Conservation (phyloP, 2,888 invertebrate genomes). For the Xylota sylvarum region DNA sequence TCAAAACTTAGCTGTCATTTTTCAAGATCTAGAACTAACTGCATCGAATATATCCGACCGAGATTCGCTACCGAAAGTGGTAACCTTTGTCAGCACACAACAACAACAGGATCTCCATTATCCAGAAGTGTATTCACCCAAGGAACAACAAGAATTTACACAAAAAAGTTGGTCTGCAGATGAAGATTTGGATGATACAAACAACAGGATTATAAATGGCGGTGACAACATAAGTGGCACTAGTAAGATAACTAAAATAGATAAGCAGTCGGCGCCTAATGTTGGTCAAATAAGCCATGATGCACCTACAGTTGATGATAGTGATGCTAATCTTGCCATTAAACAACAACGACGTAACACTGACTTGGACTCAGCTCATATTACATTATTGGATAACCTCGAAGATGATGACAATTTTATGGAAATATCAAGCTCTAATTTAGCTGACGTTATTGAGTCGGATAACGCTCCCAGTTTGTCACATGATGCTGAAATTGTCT, state of each 20-base stretch:
- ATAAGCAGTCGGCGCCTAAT: not conserved
- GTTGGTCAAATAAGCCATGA: not conserved
- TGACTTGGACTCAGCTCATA: not conserved
- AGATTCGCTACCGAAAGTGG: constrained; percentile 11
- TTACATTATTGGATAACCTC: constrained; percentile 6
- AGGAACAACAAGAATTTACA: not conserved
- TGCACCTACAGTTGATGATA: not conserved
- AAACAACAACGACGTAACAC: not conserved
- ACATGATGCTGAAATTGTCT: constrained; percentile 53
- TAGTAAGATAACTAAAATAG: not conserved
- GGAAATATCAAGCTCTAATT: constrained; percentile 55
- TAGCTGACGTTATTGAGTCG: constrained; percentile 50
- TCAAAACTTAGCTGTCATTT: constrained; percentile 59
- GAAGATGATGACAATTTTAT: constrained; percentile 48
- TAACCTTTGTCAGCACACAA: constrained; percentile 23
- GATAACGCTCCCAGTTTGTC: constrained; percentile 48
- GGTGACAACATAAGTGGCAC: not conserved
- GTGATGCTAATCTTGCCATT: not conserved
- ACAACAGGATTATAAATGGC: not conserved
- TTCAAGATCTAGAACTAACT: constrained; percentile 57
- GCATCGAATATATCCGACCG: not conserved
- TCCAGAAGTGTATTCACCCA: constrained; percentile 9
- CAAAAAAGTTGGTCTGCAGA: not conserved
- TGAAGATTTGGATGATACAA: not conserved
- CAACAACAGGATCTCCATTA: constrained; percentile 6